These are phyloP conservation scores for Epizoanthus stellaris DNA, from an alignment of 92 coral and sea anemone species.

Conservation along the genomic window DNA sequence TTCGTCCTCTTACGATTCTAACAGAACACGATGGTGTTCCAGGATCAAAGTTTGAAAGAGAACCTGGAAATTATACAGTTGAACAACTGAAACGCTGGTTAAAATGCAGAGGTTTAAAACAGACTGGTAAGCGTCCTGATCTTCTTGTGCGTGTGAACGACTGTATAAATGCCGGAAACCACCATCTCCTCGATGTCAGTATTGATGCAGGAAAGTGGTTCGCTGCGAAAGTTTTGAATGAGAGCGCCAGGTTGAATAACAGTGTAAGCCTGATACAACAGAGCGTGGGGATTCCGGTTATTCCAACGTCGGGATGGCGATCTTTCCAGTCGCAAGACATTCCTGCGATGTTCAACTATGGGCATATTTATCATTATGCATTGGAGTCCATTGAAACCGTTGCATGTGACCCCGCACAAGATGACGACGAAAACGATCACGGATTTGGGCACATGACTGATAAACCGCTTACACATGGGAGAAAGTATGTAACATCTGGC, in stretches of 20 bases:
- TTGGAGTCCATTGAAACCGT: slow-evolving; percentile 20
- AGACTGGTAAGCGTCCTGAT: background rate
- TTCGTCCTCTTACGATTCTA: background rate
- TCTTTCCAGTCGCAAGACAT: slow-evolving; percentile 34
- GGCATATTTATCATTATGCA: slow-evolving; percentile 58
- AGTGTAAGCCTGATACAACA: background rate
- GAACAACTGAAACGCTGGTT: background rate
- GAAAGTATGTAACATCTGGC: slow-evolving; percentile 62
- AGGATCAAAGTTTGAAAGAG: slow-evolving; percentile 16
- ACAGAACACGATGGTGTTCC: background rate
- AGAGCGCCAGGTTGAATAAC: background rate
- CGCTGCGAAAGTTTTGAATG: too few relatives aligned
- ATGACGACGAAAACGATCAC: slow-evolving; percentile 32
- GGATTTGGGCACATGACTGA: slow-evolving; percentile 68
- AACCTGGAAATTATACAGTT: slow-evolving; percentile 15
- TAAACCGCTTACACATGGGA: slow-evolving; percentile 53
- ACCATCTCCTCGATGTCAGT: slow-evolving; percentile 11
- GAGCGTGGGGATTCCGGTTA: slow-evolving; percentile 3
- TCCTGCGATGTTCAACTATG: slow-evolving; percentile 37
- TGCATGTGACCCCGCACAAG: background rate
- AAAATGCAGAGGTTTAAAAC: slow-evolving; percentile 17
- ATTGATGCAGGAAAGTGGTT: background rate
- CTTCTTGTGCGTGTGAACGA: slow-evolving; percentile 3
- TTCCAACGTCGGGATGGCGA: slow-evolving; percentile 11
- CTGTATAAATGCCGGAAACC: slow-evolving; percentile 20